Evolutionary conservation across 2,888 invertebrate genomes (phyloP), one percentile per base, ranked within the genome.

Genomic region (Arctia plantaginis): DNA sequence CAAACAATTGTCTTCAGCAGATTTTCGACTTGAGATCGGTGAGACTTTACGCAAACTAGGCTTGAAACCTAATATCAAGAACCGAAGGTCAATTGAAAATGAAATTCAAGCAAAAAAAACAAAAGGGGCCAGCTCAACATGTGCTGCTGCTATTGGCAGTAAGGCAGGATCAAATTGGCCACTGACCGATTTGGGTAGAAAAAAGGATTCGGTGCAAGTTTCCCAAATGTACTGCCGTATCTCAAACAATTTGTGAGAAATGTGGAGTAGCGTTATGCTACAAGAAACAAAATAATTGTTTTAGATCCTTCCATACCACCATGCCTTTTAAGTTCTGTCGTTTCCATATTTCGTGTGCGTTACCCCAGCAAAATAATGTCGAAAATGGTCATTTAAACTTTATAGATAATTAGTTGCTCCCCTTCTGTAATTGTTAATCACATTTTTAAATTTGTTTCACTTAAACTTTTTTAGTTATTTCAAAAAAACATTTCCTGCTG

Each of bases 121-220:
- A 65, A 20, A 33, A 65, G 35, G 35, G 70, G 18, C 81, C 80
- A 71, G 85, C 86, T 23, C 83, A 86, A 66, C 73, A 81, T 69
- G 78, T 73, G n/a, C n/a, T n/a, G n/a, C 23, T 84, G 82, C 62
- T 82, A 69, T 69, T 64, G n/a, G 82, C 81, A 75, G 80, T 84
- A 1, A 71, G 81, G 13, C 83, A 85, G 70, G 82, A 85, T 51
- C 83, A 85, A 51, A 73, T 79, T 20, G 84, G 84, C 0, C 82
- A 84, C 70, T 84, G 84, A 83, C 83, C 85, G 0, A 20, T 74
- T 59, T 83, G 82, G 86, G 27, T 18, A 1, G 77, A 77, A 71
- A 84, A 83, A 23, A 78, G 75, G 35, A 77, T 80, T 0, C 65
- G 84, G 0, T 83, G 82, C 74, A 77, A 77, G 13, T 72, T 44